phyloP scores from a whole-genome alignment of 92 coral and sea anemone species.

The Pocillopora grandis region DNA sequence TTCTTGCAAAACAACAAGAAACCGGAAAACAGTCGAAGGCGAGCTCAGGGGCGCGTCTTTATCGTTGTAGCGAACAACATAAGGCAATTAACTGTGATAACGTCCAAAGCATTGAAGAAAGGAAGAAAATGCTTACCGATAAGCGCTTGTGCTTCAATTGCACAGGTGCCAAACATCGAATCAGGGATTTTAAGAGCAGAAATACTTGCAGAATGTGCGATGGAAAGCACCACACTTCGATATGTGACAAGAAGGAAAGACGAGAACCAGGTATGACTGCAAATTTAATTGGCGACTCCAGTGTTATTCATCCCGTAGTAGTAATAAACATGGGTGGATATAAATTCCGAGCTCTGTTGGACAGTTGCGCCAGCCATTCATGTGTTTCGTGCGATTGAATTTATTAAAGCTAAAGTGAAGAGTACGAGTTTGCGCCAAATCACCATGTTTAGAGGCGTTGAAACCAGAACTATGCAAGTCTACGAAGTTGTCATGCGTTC shows the following conservation, averaged over 20 bases:
- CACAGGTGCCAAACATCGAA: constrained; percentile 34
- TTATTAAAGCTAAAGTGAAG: constrained; percentile 58
- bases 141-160: not conserved
- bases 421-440: not conserved
- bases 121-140: constrained; percentile 61
- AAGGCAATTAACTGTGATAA: no score
- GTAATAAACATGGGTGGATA: constrained; percentile 44
- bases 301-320: constrained; percentile 50
- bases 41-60: no score
- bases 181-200: constrained; percentile 59
- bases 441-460: constrained; percentile 62
- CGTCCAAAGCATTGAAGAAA: not conserved
- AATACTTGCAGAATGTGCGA: constrained; percentile 51
- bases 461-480: constrained; percentile 64
- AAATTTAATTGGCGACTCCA: constrained; percentile 1
- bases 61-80: no score
- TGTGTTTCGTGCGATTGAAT: constrained; percentile 53
- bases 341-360: constrained; percentile 69
- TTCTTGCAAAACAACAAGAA: no score
- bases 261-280: constrained; percentile 59
- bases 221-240: constrained; percentile 58
- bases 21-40: no score
- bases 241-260: constrained; percentile 43
- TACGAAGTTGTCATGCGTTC: constrained; percentile 58
- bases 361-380: constrained; percentile 21